These are phyloP conservation scores for Lemur catta DNA, from an alignment of 2,797 vertebrate species.

Conservation along the genomic window DNA sequence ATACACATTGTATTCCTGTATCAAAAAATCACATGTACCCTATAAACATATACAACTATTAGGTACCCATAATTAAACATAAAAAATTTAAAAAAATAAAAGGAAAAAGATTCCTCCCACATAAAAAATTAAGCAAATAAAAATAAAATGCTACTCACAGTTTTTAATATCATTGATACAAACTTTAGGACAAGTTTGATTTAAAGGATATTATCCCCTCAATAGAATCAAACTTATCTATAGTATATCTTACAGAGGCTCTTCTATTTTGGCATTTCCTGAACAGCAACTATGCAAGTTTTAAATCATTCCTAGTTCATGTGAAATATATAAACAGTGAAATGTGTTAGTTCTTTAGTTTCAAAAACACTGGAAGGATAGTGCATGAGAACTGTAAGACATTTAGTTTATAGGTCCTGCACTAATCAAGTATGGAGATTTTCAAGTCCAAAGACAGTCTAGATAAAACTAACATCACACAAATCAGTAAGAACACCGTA, in stretches of 20 bases:
- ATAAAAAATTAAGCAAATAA: neutral
- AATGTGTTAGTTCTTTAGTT: neutral
- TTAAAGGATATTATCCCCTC: neutral
- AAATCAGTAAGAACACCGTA: neutral
- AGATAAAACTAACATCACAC: neutral
- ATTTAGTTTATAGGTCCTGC: neutral
- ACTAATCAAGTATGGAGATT: neutral
- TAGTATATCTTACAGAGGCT: neutral
- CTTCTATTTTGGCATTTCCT: neutral
- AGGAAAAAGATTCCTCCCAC: neutral
- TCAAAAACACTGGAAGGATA: neutral
- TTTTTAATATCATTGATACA: neutral
- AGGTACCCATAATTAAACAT: neutral
- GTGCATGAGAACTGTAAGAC: neutral
- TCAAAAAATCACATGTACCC: neutral
- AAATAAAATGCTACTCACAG: neutral
- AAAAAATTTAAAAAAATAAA: neutral
- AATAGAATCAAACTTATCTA: neutral
- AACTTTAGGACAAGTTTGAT: neutral
- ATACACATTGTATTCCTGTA: neutral
- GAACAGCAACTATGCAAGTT: neutral
- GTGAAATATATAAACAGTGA: constrained; percentile 13
- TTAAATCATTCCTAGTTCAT: constrained; percentile 23
- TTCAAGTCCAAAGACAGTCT: neutral
- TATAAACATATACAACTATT: neutral